A percentile compares a stretch with the other conserved stretches of the same genome.
Evolutionary conservation across 2,797 vertebrate genomes (phyloP).

Genomic region (Decapterus maruadsi): DNA sequence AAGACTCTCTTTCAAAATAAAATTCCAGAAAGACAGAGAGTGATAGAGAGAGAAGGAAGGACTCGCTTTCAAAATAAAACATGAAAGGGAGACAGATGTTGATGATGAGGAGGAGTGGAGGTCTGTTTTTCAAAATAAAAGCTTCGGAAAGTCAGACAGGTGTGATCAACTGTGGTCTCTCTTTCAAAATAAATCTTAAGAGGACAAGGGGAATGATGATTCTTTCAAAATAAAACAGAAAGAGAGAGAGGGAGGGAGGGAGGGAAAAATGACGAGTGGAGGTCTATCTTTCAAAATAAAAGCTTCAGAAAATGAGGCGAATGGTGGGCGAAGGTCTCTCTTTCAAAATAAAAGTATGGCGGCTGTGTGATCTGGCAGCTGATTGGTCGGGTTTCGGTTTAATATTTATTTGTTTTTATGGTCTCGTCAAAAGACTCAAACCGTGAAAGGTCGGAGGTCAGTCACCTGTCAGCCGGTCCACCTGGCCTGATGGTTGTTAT

Average conservation of each 20-base stretch:
- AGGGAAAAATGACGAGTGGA: neutral
- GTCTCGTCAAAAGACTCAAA: too few species aligned
- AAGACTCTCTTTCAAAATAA: too few species aligned
- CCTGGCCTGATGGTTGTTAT: slow-evolving; percentile 96
- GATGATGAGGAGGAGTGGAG: too few species aligned
- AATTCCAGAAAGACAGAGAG: too few species aligned
- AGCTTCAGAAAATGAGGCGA: neutral
- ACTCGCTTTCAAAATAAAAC: too few species aligned
- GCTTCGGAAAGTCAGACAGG: neutral
- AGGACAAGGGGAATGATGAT: neutral
- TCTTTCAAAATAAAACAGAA: too few species aligned
- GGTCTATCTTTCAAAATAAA: slow-evolving; percentile 5
- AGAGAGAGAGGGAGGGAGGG: too few species aligned
- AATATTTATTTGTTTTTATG: neutral
- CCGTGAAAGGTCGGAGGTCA: neutral
- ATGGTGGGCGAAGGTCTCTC: slow-evolving; percentile 15
- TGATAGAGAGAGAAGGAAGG: too few species aligned
- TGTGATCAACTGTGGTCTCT: slow-evolving; percentile 14
- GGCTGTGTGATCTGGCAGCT: too few species aligned
- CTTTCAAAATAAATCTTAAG: neutral
- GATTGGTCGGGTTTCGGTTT: too few species aligned
- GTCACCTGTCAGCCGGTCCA: slow-evolving; percentile 96
- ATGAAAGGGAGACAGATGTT: too few species aligned
- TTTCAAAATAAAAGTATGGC: slow-evolving; percentile 3
- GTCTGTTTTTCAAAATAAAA: too few species aligned